Percentiles rank a stretch among this genome's conserved stretches.
Conservation (phyloP, 2,797 vertebrate species). For the Denticeps clupeoides region DNA sequence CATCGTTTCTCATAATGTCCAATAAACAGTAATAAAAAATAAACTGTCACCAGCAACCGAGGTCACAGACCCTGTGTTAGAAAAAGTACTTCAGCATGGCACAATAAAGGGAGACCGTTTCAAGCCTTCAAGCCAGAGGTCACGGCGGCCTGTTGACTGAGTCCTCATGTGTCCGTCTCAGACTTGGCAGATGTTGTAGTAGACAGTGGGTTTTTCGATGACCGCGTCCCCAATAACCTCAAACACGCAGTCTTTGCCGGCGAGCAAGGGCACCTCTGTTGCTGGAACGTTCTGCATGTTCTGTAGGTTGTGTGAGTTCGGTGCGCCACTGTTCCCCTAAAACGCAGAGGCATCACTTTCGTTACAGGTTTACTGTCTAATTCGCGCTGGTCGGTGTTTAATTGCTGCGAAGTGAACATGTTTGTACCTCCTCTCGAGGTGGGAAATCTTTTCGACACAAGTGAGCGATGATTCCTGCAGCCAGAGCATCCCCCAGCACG, state of each 20-base stretch:
- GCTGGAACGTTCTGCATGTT: constrained; percentile 45
- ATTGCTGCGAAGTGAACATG: no score
- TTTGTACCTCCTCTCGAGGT: constrained; percentile 50
- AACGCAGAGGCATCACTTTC: background rate
- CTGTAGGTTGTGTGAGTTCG: constrained; percentile 21
- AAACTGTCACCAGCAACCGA: no score
- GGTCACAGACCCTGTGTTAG: no score
- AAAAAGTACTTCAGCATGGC: constrained; percentile 44
- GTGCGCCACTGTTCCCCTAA: constrained; percentile 36
- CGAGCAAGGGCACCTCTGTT: constrained; percentile 43
- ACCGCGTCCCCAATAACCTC: constrained; percentile 43
- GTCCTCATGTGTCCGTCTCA: constrained; percentile 30
- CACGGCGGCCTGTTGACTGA: background rate
- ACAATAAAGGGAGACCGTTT: constrained; percentile 10
- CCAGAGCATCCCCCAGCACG: constrained; percentile 74
- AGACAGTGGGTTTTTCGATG: constrained; percentile 51
- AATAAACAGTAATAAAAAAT: no score
- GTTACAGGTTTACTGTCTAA: no score
- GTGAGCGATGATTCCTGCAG: constrained; percentile 75
- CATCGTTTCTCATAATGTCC: no score
- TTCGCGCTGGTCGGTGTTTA: no score
- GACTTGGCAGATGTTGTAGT: constrained; percentile 77
- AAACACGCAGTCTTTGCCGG: constrained; percentile 48
- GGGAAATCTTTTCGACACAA: constrained; percentile 72
- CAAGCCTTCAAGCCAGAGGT: background rate